Conservation (phyloP, 1,140 invertebrate species). For the Drosophila eugracilis region DNA sequence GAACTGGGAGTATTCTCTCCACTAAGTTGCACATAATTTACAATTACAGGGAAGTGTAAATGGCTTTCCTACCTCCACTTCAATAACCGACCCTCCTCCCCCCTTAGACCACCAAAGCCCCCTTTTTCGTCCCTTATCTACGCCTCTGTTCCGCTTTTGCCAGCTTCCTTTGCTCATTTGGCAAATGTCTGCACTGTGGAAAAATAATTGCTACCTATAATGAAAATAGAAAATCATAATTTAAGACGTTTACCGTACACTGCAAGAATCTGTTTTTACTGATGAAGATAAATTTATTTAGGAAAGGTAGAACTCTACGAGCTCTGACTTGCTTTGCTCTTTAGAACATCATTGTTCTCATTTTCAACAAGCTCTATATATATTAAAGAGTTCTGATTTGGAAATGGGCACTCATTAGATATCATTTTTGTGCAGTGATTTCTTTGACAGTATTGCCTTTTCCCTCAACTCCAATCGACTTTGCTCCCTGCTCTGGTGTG, state of each 20-base stretch:
- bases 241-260: slow-evolving; percentile 18
- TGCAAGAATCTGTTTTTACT: neutral
- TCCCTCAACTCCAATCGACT: slow-evolving; percentile 41
- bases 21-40: slow-evolving; percentile 65
- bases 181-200: slow-evolving; percentile 32
- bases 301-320: no score
- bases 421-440: slow-evolving; percentile 5
- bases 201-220: slow-evolving; percentile 37
- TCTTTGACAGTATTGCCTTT: slow-evolving; percentile 5
- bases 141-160: slow-evolving; percentile 7
- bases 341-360: no score
- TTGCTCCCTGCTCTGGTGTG: slow-evolving; percentile 37
- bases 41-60: slow-evolving; percentile 73
- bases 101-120: no score
- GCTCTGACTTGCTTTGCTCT: no score
- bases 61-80: slow-evolving; percentile 47
- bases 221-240: slow-evolving; percentile 43
- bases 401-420: neutral
- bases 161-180: slow-evolving; percentile 51
- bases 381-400: no score
- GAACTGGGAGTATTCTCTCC: slow-evolving; percentile 28
- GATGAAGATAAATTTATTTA: no score
- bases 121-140: neutral
- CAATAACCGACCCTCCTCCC: neutral
- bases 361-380: neutral